Conservation (phyloP, 2,113 vertebrate genomes). For the Otus sunia region DNA sequence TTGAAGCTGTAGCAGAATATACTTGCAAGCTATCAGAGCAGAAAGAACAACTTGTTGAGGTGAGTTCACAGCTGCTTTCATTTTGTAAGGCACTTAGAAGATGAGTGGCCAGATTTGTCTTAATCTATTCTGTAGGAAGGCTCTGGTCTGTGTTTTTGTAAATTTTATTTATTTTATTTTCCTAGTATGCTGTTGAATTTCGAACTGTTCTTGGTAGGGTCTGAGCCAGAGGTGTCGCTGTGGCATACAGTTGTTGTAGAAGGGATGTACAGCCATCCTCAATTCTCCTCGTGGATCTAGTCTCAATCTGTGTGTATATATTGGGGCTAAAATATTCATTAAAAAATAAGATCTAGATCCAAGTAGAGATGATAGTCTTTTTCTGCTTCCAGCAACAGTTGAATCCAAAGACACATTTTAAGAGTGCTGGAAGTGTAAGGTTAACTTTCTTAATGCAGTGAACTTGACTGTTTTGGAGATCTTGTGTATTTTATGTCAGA, state of each 20-base stretch:
- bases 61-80: slow-evolving; percentile 57
- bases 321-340: background rate
- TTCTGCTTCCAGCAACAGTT: background rate
- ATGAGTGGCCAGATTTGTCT: background rate
- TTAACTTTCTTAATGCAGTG: background rate
- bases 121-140: background rate
- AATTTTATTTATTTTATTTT: background rate
- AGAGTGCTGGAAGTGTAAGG: background rate
- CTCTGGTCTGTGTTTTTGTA: background rate
- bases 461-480: background rate
- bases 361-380: background rate
- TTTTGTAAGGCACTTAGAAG: background rate
- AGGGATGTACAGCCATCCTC: background rate
- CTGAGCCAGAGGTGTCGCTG: background rate
- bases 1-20: slow-evolving; percentile 90
- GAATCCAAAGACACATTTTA: background rate
- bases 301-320: background rate
- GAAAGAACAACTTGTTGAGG: slow-evolving; percentile 96
- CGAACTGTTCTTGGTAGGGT: background rate
- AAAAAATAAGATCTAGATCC: background rate
- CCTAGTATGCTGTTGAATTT: background rate
- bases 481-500: background rate
- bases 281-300: background rate
- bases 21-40: slow-evolving; percentile 92
- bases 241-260: background rate